Evolutionary conservation across 2,888 invertebrate species (phyloP).

Genomic region (Acanthococcus lagerstroemiae): DNA sequence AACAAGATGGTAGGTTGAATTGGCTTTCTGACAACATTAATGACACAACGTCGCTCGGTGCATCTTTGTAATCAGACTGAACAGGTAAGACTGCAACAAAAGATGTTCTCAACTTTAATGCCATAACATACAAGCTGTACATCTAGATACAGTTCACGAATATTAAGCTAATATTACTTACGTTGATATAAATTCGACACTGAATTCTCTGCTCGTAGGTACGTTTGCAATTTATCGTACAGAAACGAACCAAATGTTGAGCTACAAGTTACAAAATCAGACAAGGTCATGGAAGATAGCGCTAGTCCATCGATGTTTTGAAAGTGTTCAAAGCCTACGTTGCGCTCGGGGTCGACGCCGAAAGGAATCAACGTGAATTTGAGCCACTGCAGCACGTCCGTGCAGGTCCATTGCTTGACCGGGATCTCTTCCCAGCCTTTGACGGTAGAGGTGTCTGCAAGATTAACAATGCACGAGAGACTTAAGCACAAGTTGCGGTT

Average conservation of each 20-base stretch:
- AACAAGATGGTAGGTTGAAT: background rate
- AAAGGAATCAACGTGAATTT: constrained; percentile 19
- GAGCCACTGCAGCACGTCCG: constrained; percentile 24
- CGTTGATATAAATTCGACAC: constrained; percentile 27
- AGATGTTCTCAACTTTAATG: background rate
- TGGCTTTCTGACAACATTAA: constrained; percentile 28
- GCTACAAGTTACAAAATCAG: constrained; percentile 24
- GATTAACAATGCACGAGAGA: background rate
- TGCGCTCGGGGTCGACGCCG: constrained; percentile 22
- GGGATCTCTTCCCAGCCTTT: constrained; percentile 28
- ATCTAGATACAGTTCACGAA: background rate
- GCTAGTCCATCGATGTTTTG: constrained; percentile 23
- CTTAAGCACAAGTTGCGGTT: background rate
- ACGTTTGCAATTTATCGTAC: constrained; percentile 22
- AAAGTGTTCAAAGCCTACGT: constrained; percentile 7
- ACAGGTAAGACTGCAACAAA: constrained; percentile 24
- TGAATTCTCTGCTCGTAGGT: constrained; percentile 17
- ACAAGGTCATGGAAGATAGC: constrained; percentile 28
- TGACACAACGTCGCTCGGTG: constrained; percentile 24
- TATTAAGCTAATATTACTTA: constrained; percentile 11
- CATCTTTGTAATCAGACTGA: constrained; percentile 22
- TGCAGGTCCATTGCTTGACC: constrained; percentile 26
- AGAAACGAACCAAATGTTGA: constrained; percentile 23
- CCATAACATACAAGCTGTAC: background rate
- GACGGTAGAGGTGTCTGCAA: constrained; percentile 16